phyloP scores from a whole-genome alignment of 2,888 invertebrate genomes.

The Strigamia transsilvanica region DNA sequence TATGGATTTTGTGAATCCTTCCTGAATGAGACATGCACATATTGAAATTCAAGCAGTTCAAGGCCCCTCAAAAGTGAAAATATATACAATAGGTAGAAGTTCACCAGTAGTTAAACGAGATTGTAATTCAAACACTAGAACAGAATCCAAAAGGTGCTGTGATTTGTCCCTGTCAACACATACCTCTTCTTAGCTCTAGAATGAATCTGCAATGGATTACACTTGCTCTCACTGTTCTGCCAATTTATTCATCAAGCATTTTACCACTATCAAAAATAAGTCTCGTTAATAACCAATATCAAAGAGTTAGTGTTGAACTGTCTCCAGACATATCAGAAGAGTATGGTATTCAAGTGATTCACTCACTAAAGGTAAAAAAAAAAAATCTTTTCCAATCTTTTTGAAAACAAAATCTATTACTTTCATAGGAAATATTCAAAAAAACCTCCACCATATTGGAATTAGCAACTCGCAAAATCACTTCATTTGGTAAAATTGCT shows the following conservation, averaged over 20 bases:
- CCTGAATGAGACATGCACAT: not conserved
- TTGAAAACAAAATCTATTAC: not conserved
- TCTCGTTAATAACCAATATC: constrained; percentile 4
- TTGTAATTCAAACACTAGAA: not conserved
- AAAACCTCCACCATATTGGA: constrained; percentile 52
- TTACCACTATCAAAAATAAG: not conserved
- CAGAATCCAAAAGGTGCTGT: not conserved
- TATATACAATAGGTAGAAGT: not conserved
- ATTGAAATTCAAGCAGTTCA: constrained; percentile 14
- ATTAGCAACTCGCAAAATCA: constrained; percentile 50
- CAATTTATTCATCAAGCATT: not conserved
- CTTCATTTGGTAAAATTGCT: constrained; percentile 39
- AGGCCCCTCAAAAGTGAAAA: not conserved
- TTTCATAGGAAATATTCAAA: constrained; percentile 9
- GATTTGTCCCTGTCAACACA: not conserved
- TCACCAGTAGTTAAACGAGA: not conserved
- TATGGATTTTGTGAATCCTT: not conserved
- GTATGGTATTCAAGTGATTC: not conserved
- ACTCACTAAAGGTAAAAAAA: not conserved
- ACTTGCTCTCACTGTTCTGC: not conserved
- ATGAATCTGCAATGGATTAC: not conserved
- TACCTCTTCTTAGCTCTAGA: not conserved
- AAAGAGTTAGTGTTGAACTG: not conserved
- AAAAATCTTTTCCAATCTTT: not conserved
- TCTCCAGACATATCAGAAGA: not conserved